Base-by-base conservation (phyloP, 2,888 invertebrate species). In the Azorinus chamasolen region DNA sequence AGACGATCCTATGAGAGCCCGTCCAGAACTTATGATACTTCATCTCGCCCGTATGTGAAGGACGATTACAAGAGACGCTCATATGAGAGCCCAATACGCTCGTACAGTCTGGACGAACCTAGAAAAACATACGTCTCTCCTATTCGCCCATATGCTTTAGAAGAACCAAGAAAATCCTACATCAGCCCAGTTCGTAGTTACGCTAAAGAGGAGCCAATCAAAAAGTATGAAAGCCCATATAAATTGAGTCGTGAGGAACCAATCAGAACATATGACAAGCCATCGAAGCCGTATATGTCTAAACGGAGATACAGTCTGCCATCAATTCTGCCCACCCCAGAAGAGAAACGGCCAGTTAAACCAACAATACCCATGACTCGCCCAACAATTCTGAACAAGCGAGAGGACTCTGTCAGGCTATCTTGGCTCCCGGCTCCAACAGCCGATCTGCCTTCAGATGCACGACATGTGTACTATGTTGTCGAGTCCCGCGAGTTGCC, bases 401-500 rank as follows among this genome's bases (percentile, higher is more conserved):
- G 80, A 16, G 84, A 87, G 12, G 87, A 88, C 25, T 83, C 88
- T 6, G 86, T 84, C 24, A 77, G 84, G 22, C 70, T 91, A 55
- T 87, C 88, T n/a, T 91, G 91, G 90, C 69, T 85, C 50, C 89
- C 90, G 5, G 89, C 89, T 0, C 74, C 80, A 48, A 85, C 87
- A 14, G 75, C 79, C 20, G 61, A 70, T 25, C 74, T 90, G 8
- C 87, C 90, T n/a, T 70, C 76, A n/a, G 86, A 88, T n/a, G 86
- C 88, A 8, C 76, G 84, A 66, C 84, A 83, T 14, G 71, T 86
- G 24, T 87, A 89, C 25, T 92, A 92, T 70, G 77, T 83, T 18
- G 77, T 92, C 0, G 92, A 92, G 74, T 86, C 87, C 12, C 79
- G 97, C 92, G 97, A 98, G 92, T 93, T 96, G 64, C 98, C 98